Evolutionary conservation across 1,140 invertebrate genomes (phyloP).

Genomic region (Triops longicaudatus): DNA sequence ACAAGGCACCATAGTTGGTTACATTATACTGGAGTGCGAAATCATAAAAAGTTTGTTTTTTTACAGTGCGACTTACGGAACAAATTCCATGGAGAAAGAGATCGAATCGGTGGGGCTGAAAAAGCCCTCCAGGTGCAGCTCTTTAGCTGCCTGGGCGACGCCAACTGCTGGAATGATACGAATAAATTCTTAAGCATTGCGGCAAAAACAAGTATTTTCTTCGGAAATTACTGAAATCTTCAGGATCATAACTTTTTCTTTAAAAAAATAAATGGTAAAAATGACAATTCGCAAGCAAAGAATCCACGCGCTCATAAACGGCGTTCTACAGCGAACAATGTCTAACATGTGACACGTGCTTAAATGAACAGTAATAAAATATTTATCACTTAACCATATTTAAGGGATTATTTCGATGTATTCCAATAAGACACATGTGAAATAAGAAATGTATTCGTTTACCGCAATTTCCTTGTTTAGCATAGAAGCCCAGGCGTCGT

Average conservation of each 20-base stretch:
- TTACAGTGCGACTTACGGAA: constrained; percentile 24
- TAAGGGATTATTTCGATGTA: too few species aligned
- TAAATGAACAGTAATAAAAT: too few species aligned
- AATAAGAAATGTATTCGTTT: neutral
- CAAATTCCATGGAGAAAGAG: constrained; percentile 78
- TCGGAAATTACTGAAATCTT: neutral
- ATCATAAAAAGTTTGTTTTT: neutral
- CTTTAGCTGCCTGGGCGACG: constrained; percentile 7
- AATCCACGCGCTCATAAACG: too few species aligned
- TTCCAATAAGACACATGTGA: too few species aligned
- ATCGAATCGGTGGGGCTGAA: constrained; percentile 84
- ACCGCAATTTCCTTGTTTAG: constrained; percentile 57
- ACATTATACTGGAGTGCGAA: neutral
- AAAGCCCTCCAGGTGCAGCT: constrained; percentile 38
- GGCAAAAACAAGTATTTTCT: neutral
- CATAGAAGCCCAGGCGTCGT: constrained; percentile 71
- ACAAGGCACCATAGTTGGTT: neutral
- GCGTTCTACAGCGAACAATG: too few species aligned
- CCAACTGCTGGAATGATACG: neutral
- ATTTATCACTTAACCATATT: too few species aligned
- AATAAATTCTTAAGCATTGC: neutral
- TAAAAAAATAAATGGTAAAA: too few species aligned
- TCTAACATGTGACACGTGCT: too few species aligned
- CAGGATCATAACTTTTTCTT: too few species aligned
- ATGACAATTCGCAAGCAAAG: too few species aligned